phyloP scores from a whole-genome alignment of 2,888 invertebrate genomes.

The Trimorus sp. region DNA sequence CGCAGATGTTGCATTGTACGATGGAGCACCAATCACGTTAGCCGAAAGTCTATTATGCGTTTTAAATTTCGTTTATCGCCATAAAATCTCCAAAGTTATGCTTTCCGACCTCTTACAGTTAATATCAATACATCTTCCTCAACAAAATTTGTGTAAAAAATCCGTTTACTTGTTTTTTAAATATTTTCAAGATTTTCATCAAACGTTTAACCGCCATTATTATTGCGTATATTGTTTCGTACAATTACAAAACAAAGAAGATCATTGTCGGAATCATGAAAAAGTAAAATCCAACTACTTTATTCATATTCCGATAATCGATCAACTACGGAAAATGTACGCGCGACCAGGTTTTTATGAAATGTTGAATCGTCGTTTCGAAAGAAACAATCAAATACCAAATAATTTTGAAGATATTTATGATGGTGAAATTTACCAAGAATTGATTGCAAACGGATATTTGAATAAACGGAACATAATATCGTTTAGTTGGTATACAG shows the following conservation, averaged over 20 bases:
- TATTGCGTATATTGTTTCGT: no score
- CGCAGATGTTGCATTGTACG: conserved; percentile 2
- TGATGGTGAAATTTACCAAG: conserved; percentile 3
- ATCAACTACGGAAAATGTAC: not conserved
- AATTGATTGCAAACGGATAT: not conserved
- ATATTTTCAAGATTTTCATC: conserved; percentile 14
- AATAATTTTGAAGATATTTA: conserved; percentile 11
- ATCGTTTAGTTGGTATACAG: conserved; percentile 1
- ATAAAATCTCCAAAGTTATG: conserved; percentile 13
- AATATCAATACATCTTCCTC: conserved; percentile 19
- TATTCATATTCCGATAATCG: no score
- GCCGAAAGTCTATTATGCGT: conserved; percentile 26
- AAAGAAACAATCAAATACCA: not conserved
- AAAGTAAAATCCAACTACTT: no score
- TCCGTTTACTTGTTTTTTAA: conserved; percentile 26
- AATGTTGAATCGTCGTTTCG: not conserved
- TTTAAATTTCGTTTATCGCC: conserved; percentile 32
- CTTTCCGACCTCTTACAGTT: conserved; percentile 28
- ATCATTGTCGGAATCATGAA: no score
- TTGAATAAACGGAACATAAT: not conserved
- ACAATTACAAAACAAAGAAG: no score
- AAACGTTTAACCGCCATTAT: no score
- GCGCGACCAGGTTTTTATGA: not conserved
- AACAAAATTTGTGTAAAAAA: conserved; percentile 10
- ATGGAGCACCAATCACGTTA: conserved; percentile 23